A percentile compares a stretch with the other conserved stretches of the same genome.
Evolutionary conservation across 2,888 invertebrate genomes (phyloP).

Genomic region (Volucella inanis): DNA sequence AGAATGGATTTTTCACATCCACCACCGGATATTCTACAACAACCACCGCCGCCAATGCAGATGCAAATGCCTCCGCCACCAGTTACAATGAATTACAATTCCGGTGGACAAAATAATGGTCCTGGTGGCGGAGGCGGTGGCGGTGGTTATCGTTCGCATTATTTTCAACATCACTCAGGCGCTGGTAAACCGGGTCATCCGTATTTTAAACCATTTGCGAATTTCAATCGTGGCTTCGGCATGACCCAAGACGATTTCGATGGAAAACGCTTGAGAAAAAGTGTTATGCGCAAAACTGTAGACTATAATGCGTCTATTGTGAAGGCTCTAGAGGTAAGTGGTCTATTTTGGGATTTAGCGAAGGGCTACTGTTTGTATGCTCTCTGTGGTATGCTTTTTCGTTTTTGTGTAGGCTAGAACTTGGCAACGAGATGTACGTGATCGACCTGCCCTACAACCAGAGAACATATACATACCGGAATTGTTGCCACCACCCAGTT

Average conservation of each 20-base stretch:
- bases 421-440: constrained; percentile 97
- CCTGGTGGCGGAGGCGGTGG: constrained; percentile 40
- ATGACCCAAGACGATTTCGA: constrained; percentile 95
- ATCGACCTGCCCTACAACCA: constrained; percentile 94
- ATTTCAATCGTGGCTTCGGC: constrained; percentile 83
- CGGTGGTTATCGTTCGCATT: constrained; percentile 78
- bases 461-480: constrained; percentile 97
- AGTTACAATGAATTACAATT: constrained; percentile 56
- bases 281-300: constrained; percentile 98
- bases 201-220: constrained; percentile 82
- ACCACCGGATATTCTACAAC: constrained; percentile 81
- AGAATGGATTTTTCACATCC: constrained; percentile 78
- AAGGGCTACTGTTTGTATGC: neutral
- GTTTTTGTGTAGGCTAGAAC: constrained; percentile 88
- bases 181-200: constrained; percentile 81
- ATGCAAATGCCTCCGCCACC: constrained; percentile 77
- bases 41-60: constrained; percentile 77
- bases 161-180: constrained; percentile 80
- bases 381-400: neutral
- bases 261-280: constrained; percentile 97
- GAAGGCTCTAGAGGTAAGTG: constrained; percentile 92
- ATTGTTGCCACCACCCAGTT: constrained; percentile 96
- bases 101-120: constrained; percentile 63
- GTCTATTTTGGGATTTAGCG: neutral
- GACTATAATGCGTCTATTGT: constrained; percentile 98